Base-by-base conservation (phyloP, 2,113 vertebrate genomes). In the Merops nubicus region DNA sequence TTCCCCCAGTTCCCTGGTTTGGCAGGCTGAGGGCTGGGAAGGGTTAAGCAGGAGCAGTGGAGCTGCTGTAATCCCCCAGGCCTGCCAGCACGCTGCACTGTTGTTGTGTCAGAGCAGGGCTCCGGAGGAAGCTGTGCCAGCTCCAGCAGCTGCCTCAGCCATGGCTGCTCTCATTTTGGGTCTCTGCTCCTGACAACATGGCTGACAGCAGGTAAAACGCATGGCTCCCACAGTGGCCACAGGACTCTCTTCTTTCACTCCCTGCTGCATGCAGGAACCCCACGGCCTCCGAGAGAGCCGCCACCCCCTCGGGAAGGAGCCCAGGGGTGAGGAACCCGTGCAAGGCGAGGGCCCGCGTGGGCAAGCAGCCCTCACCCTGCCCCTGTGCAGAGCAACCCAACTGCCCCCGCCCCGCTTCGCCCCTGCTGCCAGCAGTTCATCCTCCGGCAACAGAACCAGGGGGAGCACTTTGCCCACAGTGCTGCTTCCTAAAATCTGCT, bases 381-480 rank as follows among this genome's bases (percentile, higher is more conserved):
- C 64, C 45, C 40, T 48, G 85, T 87, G 80, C 85, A 93, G 95
- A 94, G 95, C 95, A 96, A 93, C 83, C 93, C 65, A 91, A 63
- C 93, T 92, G 86, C 89, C 80, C 91, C 84, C 96, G 89, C 69
- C 88, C 96, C 96, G 90, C 81, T 97, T 97, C 91, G 92, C 51
- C 47, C 90, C 85, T 88, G 70, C 85, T 87, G 80, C 74, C 70
- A 85, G 91, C 91, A 94, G 85, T 82, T 93, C 80, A 83, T 93
- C 95, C 89, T 94, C 60, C 63, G 80, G 79, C 38, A 95, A 63
- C 92, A 91, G 93, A 96, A 95, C 93, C 93, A 96, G 93, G 95
- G 95, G 93, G 96, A 96, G 93, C 96, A 93, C 91, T 94, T 94
- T 95, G 92, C 53, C 95, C 96, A 94, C 93, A 94, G 17, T 78